These are phyloP conservation scores for Drosophila seclusa DNA, from an alignment of 2,888 invertebrate species.

Conservation along the genomic window DNA sequence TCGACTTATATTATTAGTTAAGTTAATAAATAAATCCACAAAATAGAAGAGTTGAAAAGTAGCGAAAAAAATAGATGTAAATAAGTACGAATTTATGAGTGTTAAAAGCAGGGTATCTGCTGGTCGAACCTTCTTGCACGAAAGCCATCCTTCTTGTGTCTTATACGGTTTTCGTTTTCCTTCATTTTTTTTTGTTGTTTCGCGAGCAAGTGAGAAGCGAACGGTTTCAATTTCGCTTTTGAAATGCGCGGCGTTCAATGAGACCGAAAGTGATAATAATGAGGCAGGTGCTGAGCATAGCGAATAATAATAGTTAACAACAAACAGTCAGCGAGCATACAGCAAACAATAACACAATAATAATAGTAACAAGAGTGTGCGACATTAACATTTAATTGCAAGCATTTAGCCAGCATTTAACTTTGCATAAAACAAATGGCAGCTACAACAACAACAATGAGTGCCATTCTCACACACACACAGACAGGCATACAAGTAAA, in stretches of 20 bases:
- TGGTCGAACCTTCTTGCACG: not conserved
- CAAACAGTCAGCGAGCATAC: slow-evolving; percentile 27
- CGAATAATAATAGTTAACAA: slow-evolving; percentile 42
- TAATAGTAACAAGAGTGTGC: slow-evolving; percentile 49
- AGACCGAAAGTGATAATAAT: slow-evolving; percentile 68
- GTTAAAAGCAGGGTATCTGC: not conserved
- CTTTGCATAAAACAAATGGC: slow-evolving; percentile 77
- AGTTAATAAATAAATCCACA: not conserved
- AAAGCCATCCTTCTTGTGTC: slow-evolving; percentile 14
- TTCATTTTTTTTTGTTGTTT: slow-evolving; percentile 28
- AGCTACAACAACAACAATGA: slow-evolving; percentile 25
- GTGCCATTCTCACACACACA: slow-evolving; percentile 6
- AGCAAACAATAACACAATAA: slow-evolving; percentile 33
- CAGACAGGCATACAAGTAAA: not conserved
- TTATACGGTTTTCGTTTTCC: slow-evolving; percentile 19
- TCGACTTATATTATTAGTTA: not conserved
- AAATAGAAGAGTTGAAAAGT: not conserved
- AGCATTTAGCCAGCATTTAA: slow-evolving; percentile 77
- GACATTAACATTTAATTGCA: slow-evolving; percentile 77
- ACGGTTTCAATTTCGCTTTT: slow-evolving; percentile 67
- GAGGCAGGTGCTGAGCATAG: slow-evolving; percentile 23
- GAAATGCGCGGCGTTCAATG: slow-evolving; percentile 68
- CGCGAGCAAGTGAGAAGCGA: slow-evolving; percentile 63
- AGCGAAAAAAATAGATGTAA: not conserved
- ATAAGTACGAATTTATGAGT: too few relatives aligned